A percentile compares a stretch with the other conserved stretches of the same genome.
Evolutionary conservation across 2,888 invertebrate genomes (phyloP).

Genomic region (Drosophila mimica): DNA sequence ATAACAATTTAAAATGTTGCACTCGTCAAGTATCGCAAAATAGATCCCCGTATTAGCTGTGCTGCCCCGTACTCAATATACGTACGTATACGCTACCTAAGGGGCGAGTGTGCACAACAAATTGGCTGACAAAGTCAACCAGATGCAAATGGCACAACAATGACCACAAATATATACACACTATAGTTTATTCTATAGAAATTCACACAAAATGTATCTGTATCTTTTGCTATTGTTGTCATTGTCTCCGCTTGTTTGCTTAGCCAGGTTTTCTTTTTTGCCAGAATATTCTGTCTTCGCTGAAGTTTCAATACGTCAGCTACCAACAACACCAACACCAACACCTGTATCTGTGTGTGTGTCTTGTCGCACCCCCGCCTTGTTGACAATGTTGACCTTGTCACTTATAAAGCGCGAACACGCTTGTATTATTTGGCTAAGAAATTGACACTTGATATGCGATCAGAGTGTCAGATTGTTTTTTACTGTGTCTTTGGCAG

Average conservation of each 20-base stretch:
- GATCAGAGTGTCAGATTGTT: slow-evolving; percentile 28
- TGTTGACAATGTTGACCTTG: slow-evolving; percentile 50
- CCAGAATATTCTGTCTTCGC: slow-evolving; percentile 31
- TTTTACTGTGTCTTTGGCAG: slow-evolving; percentile 9
- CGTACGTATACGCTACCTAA: neutral
- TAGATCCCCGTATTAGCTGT: neutral
- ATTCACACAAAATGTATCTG: slow-evolving; percentile 4
- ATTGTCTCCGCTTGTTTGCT: slow-evolving; percentile 3
- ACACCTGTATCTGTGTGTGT: neutral
- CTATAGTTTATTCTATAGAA: neutral
- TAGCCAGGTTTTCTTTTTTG: slow-evolving; percentile 12
- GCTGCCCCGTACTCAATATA: neutral
- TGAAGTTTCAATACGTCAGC: slow-evolving; percentile 12
- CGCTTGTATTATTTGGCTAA: slow-evolving; percentile 63
- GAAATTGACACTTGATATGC: slow-evolving; percentile 55
- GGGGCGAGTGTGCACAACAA: slow-evolving; percentile 6
- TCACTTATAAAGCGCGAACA: slow-evolving; percentile 60
- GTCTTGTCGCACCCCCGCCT: slow-evolving; percentile 34
- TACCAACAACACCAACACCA: slow-evolving; percentile 10
- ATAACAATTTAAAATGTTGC: slow-evolving; percentile 16
- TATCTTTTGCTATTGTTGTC: slow-evolving; percentile 9
- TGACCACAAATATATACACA: slow-evolving; percentile 1
- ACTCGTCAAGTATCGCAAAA: neutral
- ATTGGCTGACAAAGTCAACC: slow-evolving; percentile 12
- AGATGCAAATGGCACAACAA: slow-evolving; percentile 22